Evolutionary conservation across 2,888 invertebrate genomes (phyloP).

Genomic region (Acleris emargana): DNA sequence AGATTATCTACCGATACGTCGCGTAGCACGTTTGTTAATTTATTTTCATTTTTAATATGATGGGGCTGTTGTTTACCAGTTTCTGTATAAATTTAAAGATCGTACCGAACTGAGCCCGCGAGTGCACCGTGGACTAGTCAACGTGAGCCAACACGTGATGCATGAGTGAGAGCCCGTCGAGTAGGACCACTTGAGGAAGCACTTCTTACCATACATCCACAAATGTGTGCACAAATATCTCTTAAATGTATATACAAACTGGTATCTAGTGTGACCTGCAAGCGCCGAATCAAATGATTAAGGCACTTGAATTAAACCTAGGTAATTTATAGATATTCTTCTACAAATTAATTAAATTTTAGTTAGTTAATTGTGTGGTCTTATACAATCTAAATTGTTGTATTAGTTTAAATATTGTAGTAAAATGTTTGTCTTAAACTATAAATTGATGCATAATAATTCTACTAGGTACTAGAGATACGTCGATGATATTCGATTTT

Average conservation of each 20-base stretch:
- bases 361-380: conserved; percentile 58
- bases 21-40: conserved; percentile 27
- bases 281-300: conserved; percentile 12
- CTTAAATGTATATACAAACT: conserved; percentile 19
- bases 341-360: conserved; percentile 57
- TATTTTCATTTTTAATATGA: conserved; percentile 16
- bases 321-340: conserved; percentile 65
- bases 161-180: too few relatives aligned
- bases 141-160: too few relatives aligned
- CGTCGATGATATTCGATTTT: conserved; percentile 53
- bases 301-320: conserved; percentile 48
- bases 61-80: conserved; percentile 7
- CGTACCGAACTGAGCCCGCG: neutral
- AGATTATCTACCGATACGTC: conserved; percentile 24
- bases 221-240: neutral
- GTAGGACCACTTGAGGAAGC: too few relatives aligned
- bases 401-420: conserved; percentile 77
- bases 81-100: conserved; percentile 15
- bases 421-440: conserved; percentile 62
- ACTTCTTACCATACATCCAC: neutral
- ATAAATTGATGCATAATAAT: conserved; percentile 46
- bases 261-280: conserved; percentile 4
- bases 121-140: neutral
- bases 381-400: conserved; percentile 59
- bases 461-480: conserved; percentile 56